A percentile compares a stretch with the other conserved stretches of the same genome.
Evolutionary conservation across 2,888 invertebrate genomes (phyloP).

Genomic region (Andrena chrysosceles): DNA sequence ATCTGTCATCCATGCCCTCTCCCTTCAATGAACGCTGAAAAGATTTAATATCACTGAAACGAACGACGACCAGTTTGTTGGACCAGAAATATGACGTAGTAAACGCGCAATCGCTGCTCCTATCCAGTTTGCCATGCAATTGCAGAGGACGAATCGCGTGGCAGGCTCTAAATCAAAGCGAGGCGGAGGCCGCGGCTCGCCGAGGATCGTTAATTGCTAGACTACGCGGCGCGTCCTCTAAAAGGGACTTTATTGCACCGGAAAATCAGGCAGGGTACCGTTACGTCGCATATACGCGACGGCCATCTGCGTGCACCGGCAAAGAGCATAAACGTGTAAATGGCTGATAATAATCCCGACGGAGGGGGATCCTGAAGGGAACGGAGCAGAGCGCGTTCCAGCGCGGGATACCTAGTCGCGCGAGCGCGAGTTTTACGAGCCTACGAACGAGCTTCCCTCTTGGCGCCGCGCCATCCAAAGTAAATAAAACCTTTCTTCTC

Average conservation of each 20-base stretch:
- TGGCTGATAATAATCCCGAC: slow-evolving; percentile 60
- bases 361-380: slow-evolving; percentile 21
- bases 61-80: neutral
- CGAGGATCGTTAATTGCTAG: slow-evolving; percentile 62
- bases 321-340: slow-evolving; percentile 70
- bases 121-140: slow-evolving; percentile 10
- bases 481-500: slow-evolving; percentile 4
- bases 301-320: slow-evolving; percentile 48
- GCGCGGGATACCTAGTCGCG: slow-evolving; percentile 39
- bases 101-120: slow-evolving; percentile 3
- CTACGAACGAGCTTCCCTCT: slow-evolving; percentile 17
- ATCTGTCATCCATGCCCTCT: too few species aligned
- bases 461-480: neutral
- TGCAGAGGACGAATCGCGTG: slow-evolving; percentile 8
- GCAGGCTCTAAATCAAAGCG: slow-evolving; percentile 56
- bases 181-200: slow-evolving; percentile 16
- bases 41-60: neutral
- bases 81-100: slow-evolving; percentile 21
- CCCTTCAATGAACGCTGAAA: too few species aligned
- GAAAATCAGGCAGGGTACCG: slow-evolving; percentile 64
- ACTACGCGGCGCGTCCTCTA: slow-evolving; percentile 36
- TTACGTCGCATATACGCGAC: slow-evolving; percentile 42
- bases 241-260: slow-evolving; percentile 65
- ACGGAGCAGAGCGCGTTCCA: slow-evolving; percentile 29
- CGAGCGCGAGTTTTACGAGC: slow-evolving; percentile 39